Conservation (phyloP, 2,113 vertebrate species). For the Panurus biarmicus region DNA sequence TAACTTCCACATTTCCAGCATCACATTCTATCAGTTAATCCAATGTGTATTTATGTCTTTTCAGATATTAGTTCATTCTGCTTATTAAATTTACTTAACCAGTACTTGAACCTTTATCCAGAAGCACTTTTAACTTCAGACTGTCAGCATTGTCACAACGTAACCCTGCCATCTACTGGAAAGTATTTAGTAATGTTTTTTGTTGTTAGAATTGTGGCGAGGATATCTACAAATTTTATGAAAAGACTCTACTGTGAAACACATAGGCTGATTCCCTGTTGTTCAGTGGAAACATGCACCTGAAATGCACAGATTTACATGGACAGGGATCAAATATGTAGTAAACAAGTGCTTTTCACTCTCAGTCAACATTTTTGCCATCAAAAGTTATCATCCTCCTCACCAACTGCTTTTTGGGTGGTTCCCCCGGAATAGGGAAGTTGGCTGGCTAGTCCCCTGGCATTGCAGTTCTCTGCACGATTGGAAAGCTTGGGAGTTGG, state of each 20-base stretch:
- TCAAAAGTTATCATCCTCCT: neutral
- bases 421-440: neutral
- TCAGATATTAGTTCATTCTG: neutral
- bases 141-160: neutral
- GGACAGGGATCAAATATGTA: neutral
- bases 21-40: neutral
- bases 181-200: neutral
- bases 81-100: neutral
- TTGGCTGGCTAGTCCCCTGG: neutral
- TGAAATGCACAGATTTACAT: neutral
- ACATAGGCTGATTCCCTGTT: neutral
- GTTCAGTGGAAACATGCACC: neutral
- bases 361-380: neutral
- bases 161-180: constrained; percentile 66
- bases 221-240: neutral
- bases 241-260: neutral
- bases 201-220: neutral
- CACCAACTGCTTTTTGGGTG: neutral
- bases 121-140: neutral
- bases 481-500: fast-evolving
- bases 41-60: neutral
- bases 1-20: neutral
- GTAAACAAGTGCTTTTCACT: neutral
- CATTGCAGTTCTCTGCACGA: neutral
- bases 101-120: neutral